These are phyloP conservation scores for Lepidothrix coronata DNA, from an alignment of 2,113 vertebrate genomes.

Conservation along the genomic window DNA sequence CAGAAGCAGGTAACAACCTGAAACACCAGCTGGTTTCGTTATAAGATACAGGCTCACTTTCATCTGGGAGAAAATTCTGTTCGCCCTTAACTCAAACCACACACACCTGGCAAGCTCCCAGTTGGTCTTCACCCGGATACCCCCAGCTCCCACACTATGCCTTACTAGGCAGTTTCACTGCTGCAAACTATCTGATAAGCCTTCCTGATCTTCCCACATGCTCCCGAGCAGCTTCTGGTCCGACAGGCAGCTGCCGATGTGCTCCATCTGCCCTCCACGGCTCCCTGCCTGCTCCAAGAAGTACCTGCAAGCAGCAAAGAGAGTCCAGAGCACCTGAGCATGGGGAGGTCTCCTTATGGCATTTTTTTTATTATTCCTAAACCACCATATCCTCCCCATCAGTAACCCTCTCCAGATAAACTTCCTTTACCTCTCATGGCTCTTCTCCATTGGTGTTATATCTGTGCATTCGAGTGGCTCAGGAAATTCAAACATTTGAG, in stretches of 20 bases:
- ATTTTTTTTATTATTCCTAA: background rate
- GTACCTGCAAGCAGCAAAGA: background rate
- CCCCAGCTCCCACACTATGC: constrained; percentile 44
- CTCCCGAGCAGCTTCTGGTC: background rate
- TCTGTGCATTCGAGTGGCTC: background rate
- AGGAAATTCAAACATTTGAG: background rate
- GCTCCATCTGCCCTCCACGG: background rate
- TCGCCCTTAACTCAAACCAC: background rate
- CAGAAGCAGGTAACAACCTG: constrained; percentile 17
- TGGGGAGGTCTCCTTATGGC: background rate
- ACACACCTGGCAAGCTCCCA: background rate
- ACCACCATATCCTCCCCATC: rapidly evolving
- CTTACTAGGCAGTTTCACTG: constrained; percentile 32
- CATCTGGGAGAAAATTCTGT: constrained; percentile 28
- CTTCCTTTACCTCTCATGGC: background rate
- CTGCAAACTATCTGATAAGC: constrained; percentile 53
- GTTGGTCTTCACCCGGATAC: background rate
- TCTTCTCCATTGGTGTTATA: background rate
- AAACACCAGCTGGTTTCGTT: constrained; percentile 17
- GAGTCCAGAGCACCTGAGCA: background rate
- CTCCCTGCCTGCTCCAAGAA: background rate
- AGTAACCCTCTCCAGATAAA: background rate
- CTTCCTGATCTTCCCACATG: constrained; percentile 51
- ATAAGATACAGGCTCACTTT: background rate
- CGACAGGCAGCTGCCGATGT: background rate